These are phyloP conservation scores for Eulimnadia texana DNA, from an alignment of 1,140 invertebrate species.

Conservation along the genomic window DNA sequence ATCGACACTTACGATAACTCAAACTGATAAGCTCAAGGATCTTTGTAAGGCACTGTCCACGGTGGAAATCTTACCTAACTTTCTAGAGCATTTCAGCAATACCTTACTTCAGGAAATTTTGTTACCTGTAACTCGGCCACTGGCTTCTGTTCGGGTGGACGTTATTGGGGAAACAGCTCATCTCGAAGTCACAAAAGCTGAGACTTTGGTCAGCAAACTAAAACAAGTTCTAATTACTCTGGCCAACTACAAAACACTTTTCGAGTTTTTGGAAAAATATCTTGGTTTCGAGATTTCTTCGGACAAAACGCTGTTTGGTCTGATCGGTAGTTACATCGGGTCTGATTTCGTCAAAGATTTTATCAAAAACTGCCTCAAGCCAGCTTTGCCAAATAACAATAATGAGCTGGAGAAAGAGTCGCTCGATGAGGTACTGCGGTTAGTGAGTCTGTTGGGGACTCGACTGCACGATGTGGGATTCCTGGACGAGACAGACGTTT, in stretches of 20 bases:
- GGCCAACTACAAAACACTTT: conserved; percentile 42
- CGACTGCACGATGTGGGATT: conserved; percentile 24
- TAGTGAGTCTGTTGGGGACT: not conserved
- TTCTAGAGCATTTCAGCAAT: conserved; percentile 2
- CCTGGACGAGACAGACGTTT: conserved; percentile 31
- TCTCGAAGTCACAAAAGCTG: conserved; percentile 31
- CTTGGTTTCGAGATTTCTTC: conserved; percentile 37
- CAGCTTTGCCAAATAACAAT: conserved; percentile 56
- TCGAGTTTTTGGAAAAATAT: conserved; percentile 41
- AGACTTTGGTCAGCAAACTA: conserved; percentile 19
- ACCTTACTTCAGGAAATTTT: conserved; percentile 2
- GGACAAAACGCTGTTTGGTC: conserved; percentile 39
- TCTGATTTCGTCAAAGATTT: conserved; percentile 46
- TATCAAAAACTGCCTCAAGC: conserved; percentile 54
- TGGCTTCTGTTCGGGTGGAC: conserved; percentile 31
- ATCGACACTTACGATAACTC: not conserved
- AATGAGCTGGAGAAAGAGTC: conserved; percentile 37
- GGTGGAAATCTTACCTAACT: not conserved
- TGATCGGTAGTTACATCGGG: conserved; percentile 44
- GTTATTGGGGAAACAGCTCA: conserved; percentile 27
- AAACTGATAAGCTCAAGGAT: not conserved
- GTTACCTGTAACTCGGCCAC: conserved; percentile 34
- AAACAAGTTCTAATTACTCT: conserved; percentile 38
- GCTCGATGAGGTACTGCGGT: not conserved
- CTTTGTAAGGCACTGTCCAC: not conserved